Percentiles rank a stretch among this genome's conserved stretches.
phyloP scores from a whole-genome alignment of 1,140 invertebrate genomes.

The Aphaenogaster ashmeadi region DNA sequence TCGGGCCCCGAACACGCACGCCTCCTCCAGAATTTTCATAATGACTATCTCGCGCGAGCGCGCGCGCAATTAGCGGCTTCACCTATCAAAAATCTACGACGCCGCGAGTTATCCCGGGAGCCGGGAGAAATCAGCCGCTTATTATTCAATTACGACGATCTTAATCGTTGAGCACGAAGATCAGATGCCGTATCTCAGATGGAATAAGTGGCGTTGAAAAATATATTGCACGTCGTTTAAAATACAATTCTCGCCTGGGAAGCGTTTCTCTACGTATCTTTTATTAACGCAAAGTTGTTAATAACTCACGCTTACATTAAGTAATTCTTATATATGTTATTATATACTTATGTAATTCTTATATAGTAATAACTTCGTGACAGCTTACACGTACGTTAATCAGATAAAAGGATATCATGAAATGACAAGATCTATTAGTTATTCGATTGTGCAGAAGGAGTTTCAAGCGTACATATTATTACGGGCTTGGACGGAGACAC shows the following conservation, averaged over 20 bases:
- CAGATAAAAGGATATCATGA: neutral
- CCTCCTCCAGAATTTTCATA: slow-evolving; percentile 43
- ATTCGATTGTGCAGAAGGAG: neutral
- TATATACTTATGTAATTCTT: too few relatives aligned
- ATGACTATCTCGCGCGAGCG: slow-evolving; percentile 32
- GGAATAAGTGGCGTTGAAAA: slow-evolving; percentile 21
- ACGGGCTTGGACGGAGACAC: neutral
- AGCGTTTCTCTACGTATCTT: neutral
- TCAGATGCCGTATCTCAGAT: slow-evolving; percentile 2
- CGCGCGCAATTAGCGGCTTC: slow-evolving; percentile 45
- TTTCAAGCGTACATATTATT: neutral
- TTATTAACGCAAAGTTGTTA: slow-evolving; percentile 23
- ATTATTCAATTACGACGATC: slow-evolving; percentile 55
- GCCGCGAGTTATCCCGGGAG: slow-evolving; percentile 25
- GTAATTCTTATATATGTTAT: neutral
- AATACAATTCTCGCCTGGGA: neutral
- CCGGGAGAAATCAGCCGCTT: slow-evolving; percentile 19
- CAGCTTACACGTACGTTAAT: neutral
- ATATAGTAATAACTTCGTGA: neutral
- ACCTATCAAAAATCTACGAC: slow-evolving; percentile 54
- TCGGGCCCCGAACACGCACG: slow-evolving; percentile 28
- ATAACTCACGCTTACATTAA: slow-evolving; percentile 18
- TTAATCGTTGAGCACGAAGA: neutral
- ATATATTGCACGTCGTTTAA: slow-evolving; percentile 11
- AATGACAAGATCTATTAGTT: neutral